Evolutionary conservation across 1,140 invertebrate genomes (phyloP).

Genomic region (Zaprionus tsacasi): DNA sequence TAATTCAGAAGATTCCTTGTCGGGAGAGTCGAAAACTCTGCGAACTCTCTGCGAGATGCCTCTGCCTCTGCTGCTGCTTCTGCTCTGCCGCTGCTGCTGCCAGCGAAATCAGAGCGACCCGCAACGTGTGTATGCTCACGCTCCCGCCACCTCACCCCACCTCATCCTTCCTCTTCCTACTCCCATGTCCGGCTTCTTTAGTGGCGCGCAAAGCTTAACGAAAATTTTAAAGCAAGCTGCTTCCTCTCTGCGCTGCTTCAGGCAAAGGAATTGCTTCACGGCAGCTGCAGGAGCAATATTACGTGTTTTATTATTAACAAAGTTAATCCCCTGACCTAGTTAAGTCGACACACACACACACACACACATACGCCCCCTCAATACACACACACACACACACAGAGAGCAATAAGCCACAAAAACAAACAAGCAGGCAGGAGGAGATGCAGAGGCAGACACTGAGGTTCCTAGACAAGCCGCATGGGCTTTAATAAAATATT

Average conservation of each 20-base stretch:
- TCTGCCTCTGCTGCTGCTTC: too few relatives aligned
- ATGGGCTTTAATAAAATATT: constrained; percentile 56
- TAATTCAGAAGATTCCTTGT: constrained; percentile 65
- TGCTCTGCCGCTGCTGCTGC: background rate
- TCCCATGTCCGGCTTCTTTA: constrained; percentile 24
- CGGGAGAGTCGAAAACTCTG: constrained; percentile 50
- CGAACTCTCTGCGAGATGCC: background rate
- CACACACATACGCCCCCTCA: background rate
- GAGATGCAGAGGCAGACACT: background rate
- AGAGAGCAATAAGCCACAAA: background rate
- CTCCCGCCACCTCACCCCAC: background rate
- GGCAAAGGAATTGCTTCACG: constrained; percentile 41
- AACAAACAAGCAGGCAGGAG: constrained; percentile 1
- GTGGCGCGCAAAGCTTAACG: constrained; percentile 42
- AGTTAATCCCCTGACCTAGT: constrained; percentile 70
- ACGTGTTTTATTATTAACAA: constrained; percentile 71
- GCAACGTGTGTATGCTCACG: constrained; percentile 4
- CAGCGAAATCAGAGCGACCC: constrained; percentile 47
- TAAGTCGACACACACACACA: constrained; percentile 51
- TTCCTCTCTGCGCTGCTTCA: constrained; percentile 19
- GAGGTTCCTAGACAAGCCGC: constrained; percentile 37
- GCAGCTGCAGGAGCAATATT: constrained; percentile 65
- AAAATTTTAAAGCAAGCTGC: constrained; percentile 55
- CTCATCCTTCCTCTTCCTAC: background rate
- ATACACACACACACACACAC: constrained; percentile 9